Conservation (phyloP, 2,113 vertebrate genomes). For the Oreocharis arfaki region DNA sequence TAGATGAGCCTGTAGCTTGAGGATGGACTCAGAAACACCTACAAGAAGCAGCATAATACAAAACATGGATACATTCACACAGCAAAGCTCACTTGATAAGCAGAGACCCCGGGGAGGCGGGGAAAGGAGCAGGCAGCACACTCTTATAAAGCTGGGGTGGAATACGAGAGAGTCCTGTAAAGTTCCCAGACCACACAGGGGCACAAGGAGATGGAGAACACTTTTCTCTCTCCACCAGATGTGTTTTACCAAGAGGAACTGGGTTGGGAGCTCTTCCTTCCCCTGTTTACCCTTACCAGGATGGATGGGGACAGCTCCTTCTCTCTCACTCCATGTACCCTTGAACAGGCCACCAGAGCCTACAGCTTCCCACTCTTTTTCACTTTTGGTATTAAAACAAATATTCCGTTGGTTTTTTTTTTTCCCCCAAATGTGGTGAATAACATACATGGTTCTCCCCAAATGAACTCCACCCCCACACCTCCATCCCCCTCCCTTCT, state of each 20-base stretch:
- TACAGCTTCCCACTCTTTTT: neutral
- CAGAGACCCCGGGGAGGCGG: neutral
- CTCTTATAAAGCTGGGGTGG: rapidly evolving
- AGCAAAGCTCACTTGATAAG: rapidly evolving
- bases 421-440: neutral
- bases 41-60: neutral
- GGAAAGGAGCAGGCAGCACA: neutral
- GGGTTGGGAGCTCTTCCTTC: neutral
- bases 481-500: too few species aligned
- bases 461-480: neutral
- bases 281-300: rapidly evolving
- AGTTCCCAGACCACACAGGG: too few species aligned
- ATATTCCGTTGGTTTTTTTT: neutral
- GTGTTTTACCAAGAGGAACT: neutral
- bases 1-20: neutral
- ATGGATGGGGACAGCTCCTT: rapidly evolving
- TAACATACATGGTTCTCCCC: neutral
- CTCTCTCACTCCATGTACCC: neutral
- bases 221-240: rapidly evolving
- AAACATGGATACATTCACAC: rapidly evolving
- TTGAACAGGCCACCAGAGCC: neutral
- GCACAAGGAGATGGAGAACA: neutral
- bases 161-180: neutral
- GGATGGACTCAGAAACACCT: neutral
- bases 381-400: neutral